A percentile compares a stretch with the other conserved stretches of the same genome.
Evolutionary conservation across 35 echinoderm and acorn worm species (phyloP).

Genomic region (Heliocidaris erythrogramma): DNA sequence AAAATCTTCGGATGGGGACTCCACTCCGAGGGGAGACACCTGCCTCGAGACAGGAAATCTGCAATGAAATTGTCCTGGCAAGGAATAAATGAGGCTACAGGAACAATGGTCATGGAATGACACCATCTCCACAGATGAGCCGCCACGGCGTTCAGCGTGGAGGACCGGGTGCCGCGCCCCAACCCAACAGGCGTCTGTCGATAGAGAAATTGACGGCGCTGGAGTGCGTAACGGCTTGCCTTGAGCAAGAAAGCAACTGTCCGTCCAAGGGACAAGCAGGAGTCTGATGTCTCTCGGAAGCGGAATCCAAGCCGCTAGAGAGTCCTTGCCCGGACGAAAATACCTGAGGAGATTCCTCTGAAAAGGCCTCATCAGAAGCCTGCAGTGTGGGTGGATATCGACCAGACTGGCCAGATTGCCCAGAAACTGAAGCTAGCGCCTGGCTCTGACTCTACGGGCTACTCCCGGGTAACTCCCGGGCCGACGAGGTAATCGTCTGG

Average conservation of each 20-base stretch:
- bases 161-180: no score
- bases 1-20: no score
- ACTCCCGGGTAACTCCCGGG: not conserved
- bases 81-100: no score
- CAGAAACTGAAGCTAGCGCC: constrained; percentile 30
- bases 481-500: not conserved
- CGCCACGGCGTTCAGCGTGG: no score
- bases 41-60: no score
- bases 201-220: not conserved
- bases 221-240: constrained; percentile 4
- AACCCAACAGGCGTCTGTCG: constrained; percentile 37
- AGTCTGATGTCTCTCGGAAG: not conserved
- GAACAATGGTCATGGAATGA: no score
- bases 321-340: not conserved
- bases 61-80: no score
- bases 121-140: no score
- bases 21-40: no score
- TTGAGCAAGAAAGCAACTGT: not conserved
- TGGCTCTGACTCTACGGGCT: not conserved
- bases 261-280: no score
- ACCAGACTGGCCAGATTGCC: constrained; percentile 55
- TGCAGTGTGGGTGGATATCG: constrained; percentile 39
- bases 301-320: not conserved
- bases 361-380: constrained; percentile 51
- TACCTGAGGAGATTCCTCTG: constrained; percentile 52